Conservation (phyloP, 2,113 vertebrate species). For the Lonchura striata region DNA sequence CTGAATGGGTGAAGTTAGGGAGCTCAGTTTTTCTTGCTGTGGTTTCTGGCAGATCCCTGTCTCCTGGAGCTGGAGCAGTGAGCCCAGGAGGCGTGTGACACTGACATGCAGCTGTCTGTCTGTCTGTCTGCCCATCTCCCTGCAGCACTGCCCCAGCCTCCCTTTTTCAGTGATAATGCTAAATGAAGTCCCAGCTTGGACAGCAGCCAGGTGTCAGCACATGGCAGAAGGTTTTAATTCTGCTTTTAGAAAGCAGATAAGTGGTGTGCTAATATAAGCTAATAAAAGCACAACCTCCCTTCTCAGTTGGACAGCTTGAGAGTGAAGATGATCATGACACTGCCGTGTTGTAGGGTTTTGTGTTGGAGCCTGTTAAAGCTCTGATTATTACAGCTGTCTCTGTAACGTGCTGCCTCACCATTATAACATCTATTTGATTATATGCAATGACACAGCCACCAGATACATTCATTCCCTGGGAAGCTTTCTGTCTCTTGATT, state of each 20-base stretch:
- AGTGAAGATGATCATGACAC: slow-evolving; percentile 13
- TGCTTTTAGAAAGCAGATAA: slow-evolving; percentile 52
- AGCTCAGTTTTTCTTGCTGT: not conserved
- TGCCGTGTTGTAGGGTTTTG: not conserved
- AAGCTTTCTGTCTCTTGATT: not conserved
- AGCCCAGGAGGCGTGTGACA: too few species aligned
- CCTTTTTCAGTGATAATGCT: not conserved
- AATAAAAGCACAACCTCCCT: slow-evolving; percentile 26
- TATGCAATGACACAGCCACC: not conserved
- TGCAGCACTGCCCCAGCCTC: not conserved
- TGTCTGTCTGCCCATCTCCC: not conserved
- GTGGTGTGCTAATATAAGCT: slow-evolving; percentile 51
- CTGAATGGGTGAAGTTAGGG: not conserved
- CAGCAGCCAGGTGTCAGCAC: slow-evolving; percentile 52
- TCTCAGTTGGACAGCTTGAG: slow-evolving; percentile 29
- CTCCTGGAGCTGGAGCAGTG: not conserved
- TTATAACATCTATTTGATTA: not conserved
- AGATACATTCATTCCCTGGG: not conserved
- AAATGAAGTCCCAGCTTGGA: slow-evolving; percentile 24
- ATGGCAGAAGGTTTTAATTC: slow-evolving; percentile 61
- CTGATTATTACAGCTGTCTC: slow-evolving; percentile 17
- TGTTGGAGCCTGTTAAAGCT: slow-evolving; percentile 18
- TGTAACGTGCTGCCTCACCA: not conserved
- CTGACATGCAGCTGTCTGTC: not conserved
- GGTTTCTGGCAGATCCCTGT: not conserved